phyloP scores from a whole-genome alignment of 2,797 vertebrate species.

The Bovichtus diacanthus region DNA sequence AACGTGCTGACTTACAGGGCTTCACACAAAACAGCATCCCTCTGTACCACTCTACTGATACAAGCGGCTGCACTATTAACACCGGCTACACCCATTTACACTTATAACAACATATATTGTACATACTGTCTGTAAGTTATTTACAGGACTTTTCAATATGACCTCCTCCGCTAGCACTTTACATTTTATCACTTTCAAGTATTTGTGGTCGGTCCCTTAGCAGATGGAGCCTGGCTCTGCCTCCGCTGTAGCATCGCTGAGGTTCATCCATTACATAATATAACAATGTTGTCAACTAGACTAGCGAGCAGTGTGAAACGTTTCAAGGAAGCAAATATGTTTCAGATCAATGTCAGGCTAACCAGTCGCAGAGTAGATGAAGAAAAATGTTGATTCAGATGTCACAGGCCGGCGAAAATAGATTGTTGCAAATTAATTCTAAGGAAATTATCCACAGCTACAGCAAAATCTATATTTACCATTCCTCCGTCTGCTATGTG shows the following conservation, averaged over 20 bases:
- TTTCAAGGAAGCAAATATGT: conserved; percentile 6
- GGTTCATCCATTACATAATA: conserved; percentile 62
- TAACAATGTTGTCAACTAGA: conserved; percentile 8
- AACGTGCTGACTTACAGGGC: conserved; percentile 63
- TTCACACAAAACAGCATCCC: conserved; percentile 50
- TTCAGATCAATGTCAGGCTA: not conserved
- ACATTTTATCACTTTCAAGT: conserved; percentile 3
- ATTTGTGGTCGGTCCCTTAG: conserved; percentile 32
- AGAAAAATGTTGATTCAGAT: not conserved
- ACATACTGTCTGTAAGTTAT: not conserved
- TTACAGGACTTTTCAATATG: not conserved
- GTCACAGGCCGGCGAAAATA: not conserved
- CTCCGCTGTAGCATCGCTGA: conserved; percentile 39
- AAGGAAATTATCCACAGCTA: not conserved
- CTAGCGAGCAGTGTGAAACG: conserved; percentile 2
- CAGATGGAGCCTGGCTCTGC: conserved; percentile 39
- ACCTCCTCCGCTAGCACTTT: not conserved
- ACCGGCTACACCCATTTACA: not conserved
- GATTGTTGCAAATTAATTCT: not conserved
- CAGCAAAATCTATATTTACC: conserved; percentile 7
- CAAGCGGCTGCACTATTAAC: not conserved
- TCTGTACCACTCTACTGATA: conserved; percentile 16
- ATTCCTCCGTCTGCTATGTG: conserved; percentile 23
- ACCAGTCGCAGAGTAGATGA: not conserved
- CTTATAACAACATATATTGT: not conserved